Evolutionary conservation across 2,113 vertebrate species (phyloP).

Genomic region (Pterophyllum scalare): DNA sequence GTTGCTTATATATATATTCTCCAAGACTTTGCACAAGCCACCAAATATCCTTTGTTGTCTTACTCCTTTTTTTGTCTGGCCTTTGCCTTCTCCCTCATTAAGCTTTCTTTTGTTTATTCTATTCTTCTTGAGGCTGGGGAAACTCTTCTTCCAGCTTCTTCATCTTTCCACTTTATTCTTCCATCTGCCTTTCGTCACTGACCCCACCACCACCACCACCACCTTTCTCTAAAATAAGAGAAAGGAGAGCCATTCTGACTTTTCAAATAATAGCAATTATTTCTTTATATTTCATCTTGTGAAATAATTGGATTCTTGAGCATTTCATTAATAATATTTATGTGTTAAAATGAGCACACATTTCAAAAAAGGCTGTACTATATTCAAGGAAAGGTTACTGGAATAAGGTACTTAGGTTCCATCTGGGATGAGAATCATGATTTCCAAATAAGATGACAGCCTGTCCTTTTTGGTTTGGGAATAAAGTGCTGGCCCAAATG

Average conservation of each 20-base stretch:
- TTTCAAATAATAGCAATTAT: background rate
- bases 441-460: background rate
- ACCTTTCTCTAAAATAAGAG: background rate
- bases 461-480: background rate
- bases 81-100: background rate
- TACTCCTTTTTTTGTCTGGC: background rate
- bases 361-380: background rate
- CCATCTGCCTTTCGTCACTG: background rate
- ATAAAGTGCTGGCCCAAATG: background rate
- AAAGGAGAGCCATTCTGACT: background rate
- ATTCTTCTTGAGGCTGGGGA: background rate
- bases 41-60: background rate
- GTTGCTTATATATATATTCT: background rate
- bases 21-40: background rate
- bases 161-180: background rate
- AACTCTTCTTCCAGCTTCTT: background rate
- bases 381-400: background rate
- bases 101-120: background rate
- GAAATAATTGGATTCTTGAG: background rate
- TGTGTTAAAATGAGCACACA: background rate
- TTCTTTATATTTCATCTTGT: background rate
- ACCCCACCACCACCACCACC: no score
- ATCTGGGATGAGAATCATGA: background rate
- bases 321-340: conserved; percentile 5
- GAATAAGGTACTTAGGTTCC: background rate